phyloP scores from a whole-genome alignment of 23 tunicate genomes.

The Oikopleura dioica region DNA sequence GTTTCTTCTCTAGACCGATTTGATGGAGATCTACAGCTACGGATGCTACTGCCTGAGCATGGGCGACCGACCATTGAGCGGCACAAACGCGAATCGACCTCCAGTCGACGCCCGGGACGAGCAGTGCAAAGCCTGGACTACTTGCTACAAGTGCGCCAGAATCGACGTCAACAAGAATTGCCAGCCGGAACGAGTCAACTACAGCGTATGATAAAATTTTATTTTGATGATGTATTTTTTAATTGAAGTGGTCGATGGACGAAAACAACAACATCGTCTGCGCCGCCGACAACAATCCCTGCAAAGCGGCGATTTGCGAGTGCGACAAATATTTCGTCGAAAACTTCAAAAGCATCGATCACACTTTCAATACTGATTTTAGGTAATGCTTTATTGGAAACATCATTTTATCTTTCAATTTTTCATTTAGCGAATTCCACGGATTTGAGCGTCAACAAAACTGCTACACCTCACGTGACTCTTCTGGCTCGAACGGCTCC shows the following conservation, averaged over 20 bases:
- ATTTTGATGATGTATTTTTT: too few species aligned
- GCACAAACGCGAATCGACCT: neutral
- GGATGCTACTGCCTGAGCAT: neutral
- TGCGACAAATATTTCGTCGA: neutral
- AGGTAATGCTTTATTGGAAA: too few species aligned
- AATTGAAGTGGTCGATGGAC: too few species aligned
- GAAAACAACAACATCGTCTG: too few species aligned
- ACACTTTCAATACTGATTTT: neutral
- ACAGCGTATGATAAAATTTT: too few species aligned
- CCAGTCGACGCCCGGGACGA: neutral
- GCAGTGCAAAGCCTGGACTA: neutral
- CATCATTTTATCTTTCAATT: too few species aligned
- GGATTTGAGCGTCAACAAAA: neutral
- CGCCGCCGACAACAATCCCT: too few species aligned
- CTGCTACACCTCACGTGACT: neutral
- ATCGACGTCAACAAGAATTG: neutral
- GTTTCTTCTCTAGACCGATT: too few species aligned
- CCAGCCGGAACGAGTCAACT: neutral
- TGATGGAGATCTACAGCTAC: neutral
- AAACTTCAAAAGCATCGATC: neutral
- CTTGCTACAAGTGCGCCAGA: neutral
- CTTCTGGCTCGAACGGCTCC: too few species aligned
- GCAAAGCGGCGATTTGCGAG: constrained; percentile 6
- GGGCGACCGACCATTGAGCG: neutral
- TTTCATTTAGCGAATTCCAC: too few species aligned